Base-by-base conservation (phyloP, 2,888 invertebrate species). In the Drosophila tripunctata region DNA sequence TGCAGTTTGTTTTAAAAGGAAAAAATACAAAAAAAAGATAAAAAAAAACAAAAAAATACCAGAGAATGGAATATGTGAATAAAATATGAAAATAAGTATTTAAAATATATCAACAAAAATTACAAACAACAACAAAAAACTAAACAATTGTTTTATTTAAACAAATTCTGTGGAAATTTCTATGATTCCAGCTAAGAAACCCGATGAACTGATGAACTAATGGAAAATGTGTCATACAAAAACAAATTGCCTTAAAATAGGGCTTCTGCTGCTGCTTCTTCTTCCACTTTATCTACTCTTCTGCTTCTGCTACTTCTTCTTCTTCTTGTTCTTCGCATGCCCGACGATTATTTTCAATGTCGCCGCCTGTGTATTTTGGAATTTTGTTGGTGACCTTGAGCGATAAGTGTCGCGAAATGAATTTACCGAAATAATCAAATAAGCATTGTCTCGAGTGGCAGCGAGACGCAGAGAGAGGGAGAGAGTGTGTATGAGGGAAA, bases 331-430 rank as follows among this genome's bases (percentile, higher is more conserved):
- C 48, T 43, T 48, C 51, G 54, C 24, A 40, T 55, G 55, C 55
- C 35, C 50, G 62, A 66, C 74, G 77, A 81, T 87, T 75, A 74
- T 75, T 79, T 82, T 87, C 83, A 85, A 87, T 83, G 87, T 82
- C 88, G 77, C 63, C 69, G 83, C 61, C 69, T 75, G 73, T 57
- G 55, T 71, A 66, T 74, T 75, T 78, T 79, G 70, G 75, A 78
- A 88, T 85, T 88, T 84, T 75, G 88, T 78, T 88, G 82, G 86
- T 89, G 89, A 89, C 88, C 89, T 88, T 88, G 88, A 87, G 72
- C 87, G 89, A 88, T 88, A 89, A 84, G 79, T 79, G 72, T 85
- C 72, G 79, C 79, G 56, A 87, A 85, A 87, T 75, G 73, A 85
- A 84, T 87, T 87, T 78, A 85, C 70, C 82, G 64, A 82, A 82